Evolutionary conservation across 2,113 vertebrate species (phyloP).

Genomic region (Myotis lucifugus): DNA sequence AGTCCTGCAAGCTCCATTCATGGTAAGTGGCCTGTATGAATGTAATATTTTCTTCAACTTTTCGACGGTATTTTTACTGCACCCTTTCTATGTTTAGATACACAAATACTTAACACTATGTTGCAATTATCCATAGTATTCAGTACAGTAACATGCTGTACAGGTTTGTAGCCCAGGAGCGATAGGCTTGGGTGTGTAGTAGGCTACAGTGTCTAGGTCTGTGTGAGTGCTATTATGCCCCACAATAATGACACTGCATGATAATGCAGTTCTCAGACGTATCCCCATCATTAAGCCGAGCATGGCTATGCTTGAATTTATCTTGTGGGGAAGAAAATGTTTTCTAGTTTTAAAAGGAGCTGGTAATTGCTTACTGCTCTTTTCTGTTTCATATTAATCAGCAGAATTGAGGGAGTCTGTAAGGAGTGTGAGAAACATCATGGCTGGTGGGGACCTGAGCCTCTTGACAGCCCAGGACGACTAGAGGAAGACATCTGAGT

Average conservation of each 20-base stretch:
- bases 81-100: not conserved
- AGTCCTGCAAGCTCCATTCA: not conserved
- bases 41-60: not conserved
- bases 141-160: not conserved
- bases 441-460: not conserved
- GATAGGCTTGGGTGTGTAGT: not conserved
- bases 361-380: not conserved
- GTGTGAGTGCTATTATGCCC: fast-evolving
- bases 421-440: not conserved
- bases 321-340: conserved; percentile 71
- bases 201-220: fast-evolving
- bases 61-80: not conserved
- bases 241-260: too few species aligned
- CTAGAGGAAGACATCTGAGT: not conserved
- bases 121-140: not conserved
- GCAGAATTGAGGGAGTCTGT: not conserved
- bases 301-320: not conserved
- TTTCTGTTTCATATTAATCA: not conserved
- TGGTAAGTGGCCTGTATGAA: not conserved
- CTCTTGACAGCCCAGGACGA: not conserved
- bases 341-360: conserved; percentile 62
- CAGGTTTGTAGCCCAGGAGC: not conserved
- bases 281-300: not conserved
- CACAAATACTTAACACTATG: too few species aligned
- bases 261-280: not conserved